Base-by-base conservation (phyloP, 2,888 invertebrate species). In the Andrena chrysosceles region DNA sequence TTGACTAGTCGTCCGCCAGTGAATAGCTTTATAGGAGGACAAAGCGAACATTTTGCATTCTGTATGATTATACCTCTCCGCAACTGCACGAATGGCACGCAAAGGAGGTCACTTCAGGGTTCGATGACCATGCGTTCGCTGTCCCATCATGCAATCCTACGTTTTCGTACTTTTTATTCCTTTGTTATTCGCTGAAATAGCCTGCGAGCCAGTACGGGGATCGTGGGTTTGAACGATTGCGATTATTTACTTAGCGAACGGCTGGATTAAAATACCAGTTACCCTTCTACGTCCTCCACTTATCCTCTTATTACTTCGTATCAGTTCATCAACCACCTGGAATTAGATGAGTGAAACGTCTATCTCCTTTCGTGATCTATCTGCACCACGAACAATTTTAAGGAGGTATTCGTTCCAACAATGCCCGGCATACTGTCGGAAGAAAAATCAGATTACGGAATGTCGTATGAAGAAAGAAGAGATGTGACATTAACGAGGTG, bases 101-200 rank as follows among this genome's bases (percentile, higher is more conserved):
- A 35, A 82, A 70, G 54, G 74, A 62, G 82, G 75, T 80, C 80
- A 68, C 52, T 69, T n/a, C 59, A 71, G 60, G 62, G 67, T 80
- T 79, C 79, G 74, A 79, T 71, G 82, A 71, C 75, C 67, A 63
- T 66, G 49, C 48, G 29, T 52, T 71, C 42, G 52, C n/a, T 48
- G 35, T 26, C 26, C 35, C 42, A 48, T 56, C 48, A 35, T 49
- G 16, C 49, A 33, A 52, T 35, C 31, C n/a, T 35, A 20, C 42
- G 16, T 48, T 52, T 52, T 70, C 10, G 6, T 31, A 31, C 23
- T 23, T n/a, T n/a, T 35, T 23, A 56, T 56, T 56, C 23, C 56
- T 4, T 26, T 10, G 10, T 56, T 10, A 23, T 56, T 56, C 23
- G 56, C 23, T 20, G 56, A 5, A 56, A 23, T 26, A 26, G 1